Base-by-base conservation (phyloP, 2,888 invertebrate genomes). In the Merodon equestris region DNA sequence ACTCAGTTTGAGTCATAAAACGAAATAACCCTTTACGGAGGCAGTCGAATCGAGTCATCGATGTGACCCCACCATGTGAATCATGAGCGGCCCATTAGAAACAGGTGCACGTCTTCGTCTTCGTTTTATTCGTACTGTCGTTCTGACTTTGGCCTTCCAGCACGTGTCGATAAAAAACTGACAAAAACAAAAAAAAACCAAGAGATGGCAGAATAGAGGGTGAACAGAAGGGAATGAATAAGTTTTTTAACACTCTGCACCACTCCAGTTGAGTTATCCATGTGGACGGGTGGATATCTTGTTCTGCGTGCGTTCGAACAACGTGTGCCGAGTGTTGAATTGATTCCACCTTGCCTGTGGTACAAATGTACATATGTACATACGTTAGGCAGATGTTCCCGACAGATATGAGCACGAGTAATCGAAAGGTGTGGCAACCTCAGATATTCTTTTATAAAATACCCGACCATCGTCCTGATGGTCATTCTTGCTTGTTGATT, bases 401-500 rank as follows among this genome's bases (percentile, higher is more conserved):
- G 48, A 15, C 48, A 27, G 54, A 56, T 47, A 54, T 40, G 44
- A 48, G 17, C 17, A 60, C 17, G 27, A 27, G 27, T 45, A 45
- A 66, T 66, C 47, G 54, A 56, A 66, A 56, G 66, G 56, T 64
- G 54, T 57, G 48, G 17, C 48, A 17, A 7, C 53, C 7, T 14
- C 27, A 10, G 10, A 3, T 44, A 1, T 34, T 42, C 14, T 7
- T 51, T 36, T 14, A 51, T 10, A 18, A n/a, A 10, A 36, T n/a
- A 18, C 7, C 19, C n/a, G 18, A 34, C 17, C 47, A 45, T 53
- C n/a, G n/a, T n/a, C 54, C 54, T 38, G 47, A 64, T 64, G 54
- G 47, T 53, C 44, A 51, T 50, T 51, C 36, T 38, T 2, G 27
- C 7, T 27, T 27, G 7, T 27, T 7, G 2, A 4, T 27, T 27